These are phyloP conservation scores for Mylabris phalerata DNA, from an alignment of 1,140 invertebrate species.

Conservation along the genomic window DNA sequence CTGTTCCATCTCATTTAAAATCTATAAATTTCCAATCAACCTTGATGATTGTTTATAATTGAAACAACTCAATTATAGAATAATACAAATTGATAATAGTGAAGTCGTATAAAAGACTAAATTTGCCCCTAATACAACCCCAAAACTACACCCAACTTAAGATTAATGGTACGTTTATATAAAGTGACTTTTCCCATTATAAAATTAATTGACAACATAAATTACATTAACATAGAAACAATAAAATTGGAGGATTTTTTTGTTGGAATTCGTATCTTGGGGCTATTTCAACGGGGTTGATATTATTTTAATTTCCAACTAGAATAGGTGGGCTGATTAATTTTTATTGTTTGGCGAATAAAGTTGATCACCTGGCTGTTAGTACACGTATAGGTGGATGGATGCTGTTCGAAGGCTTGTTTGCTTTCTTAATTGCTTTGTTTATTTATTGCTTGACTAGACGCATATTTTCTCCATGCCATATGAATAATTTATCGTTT, in stretches of 20 bases:
- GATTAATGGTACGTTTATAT: not conserved
- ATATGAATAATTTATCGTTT: slow-evolving; percentile 20
- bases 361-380: slow-evolving; percentile 11
- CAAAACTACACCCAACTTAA: not conserved
- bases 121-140: no score
- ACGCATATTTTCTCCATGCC: slow-evolving; percentile 21
- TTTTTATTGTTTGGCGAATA: no score
- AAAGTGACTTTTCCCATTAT: not conserved
- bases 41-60: no score
- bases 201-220: slow-evolving; percentile 13
- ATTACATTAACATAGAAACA: slow-evolving; percentile 5
- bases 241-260: slow-evolving; percentile 9
- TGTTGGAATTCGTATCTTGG: not conserved
- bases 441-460: slow-evolving; percentile 25
- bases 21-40: no score
- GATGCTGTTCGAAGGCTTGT: slow-evolving; percentile 14
- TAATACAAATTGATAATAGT: no score
- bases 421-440: slow-evolving; percentile 26
- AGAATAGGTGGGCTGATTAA: slow-evolving; percentile 1
- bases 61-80: no score
- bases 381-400: not conserved
- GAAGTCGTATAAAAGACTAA: no score
- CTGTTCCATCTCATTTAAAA: no score
- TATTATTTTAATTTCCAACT: no score
- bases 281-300: no score